Evolutionary conservation across 2,888 invertebrate species (phyloP), one percentile per base, ranked within the genome.

Genomic region (Caenorhabditis uteleia): DNA sequence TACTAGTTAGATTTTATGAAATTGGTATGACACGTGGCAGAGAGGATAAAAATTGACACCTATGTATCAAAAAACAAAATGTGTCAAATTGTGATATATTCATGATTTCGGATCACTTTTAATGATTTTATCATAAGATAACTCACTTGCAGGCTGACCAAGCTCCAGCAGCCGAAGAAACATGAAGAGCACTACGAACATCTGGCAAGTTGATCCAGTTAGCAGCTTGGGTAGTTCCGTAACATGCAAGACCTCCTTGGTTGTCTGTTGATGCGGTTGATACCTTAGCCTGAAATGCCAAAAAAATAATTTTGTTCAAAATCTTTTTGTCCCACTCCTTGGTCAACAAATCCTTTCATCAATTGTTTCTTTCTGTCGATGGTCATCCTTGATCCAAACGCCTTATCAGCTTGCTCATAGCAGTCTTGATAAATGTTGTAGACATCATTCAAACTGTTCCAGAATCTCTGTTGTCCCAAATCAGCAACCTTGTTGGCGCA

Each of bases 401-500:
- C 58, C 25, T 36, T 43, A 8, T 45, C 36, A 10, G 58, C 54
- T 21, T 75, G 72, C 42, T 76, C 64, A 55, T 78, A 78, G 46
- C 78, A 78, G 42, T 78, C 78, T 50, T 75, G 71, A 36, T 71
- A 75, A 23, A 72, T 74, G 62, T 77, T 77, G 70, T 78, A 78
- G 20, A 77, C 73, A 47, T 16, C 21, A 12, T 12, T 21, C 47
- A 65, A 42, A n/a, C 56, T 57, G 50, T 59, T 58, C 71, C 65
- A 70, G 39, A 70, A 56, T 25, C 64, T 55, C 16, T 49, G 29
- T 46, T 71, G 69, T 43, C 65, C 66, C 10, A 71, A 26, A 39
- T 62, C 46, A 26, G 69, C 66, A 21, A 73, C 64, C 21, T 57
- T 61, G 27, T 49, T 56, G 2, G 68, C 69, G 34, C 75, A 75